A percentile compares a stretch with the other conserved stretches of the same genome.
Evolutionary conservation across 2,888 invertebrate genomes (phyloP).

Genomic region (Eupithecia inturbata): DNA sequence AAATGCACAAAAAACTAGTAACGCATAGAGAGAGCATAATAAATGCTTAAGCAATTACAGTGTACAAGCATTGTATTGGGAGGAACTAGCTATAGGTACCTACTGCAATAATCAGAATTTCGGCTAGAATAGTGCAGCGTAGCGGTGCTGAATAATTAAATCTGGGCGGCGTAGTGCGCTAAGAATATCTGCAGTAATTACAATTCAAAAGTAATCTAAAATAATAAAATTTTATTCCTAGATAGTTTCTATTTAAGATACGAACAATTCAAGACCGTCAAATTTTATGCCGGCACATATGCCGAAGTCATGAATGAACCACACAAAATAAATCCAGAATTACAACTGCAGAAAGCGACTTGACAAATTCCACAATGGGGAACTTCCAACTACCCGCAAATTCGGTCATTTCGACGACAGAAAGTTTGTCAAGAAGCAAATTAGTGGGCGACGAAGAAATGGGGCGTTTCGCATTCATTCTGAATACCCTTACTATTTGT

Average conservation of each 20-base stretch:
- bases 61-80: background rate
- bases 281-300: background rate
- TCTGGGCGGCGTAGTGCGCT: background rate
- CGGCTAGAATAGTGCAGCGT: background rate
- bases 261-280: background rate
- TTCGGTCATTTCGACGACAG: constrained; percentile 55
- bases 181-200: constrained; percentile 8
- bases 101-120: constrained; percentile 3
- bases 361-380: constrained; percentile 43
- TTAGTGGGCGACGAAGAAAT: constrained; percentile 67
- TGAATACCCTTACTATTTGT: constrained; percentile 34
- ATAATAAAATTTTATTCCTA: background rate
- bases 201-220: background rate
- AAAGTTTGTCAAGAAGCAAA: constrained; percentile 67
- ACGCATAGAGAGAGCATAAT: background rate
- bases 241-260: background rate
- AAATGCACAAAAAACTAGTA: background rate
- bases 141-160: constrained; percentile 8
- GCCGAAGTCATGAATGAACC: background rate
- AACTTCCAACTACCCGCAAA: constrained; percentile 54
- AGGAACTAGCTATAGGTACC: background rate
- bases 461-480: constrained; percentile 49
- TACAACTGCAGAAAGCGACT: constrained; percentile 38
- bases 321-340: constrained; percentile 32
- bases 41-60: background rate